Conservation (phyloP, 2,113 vertebrate species). For the Brachirus orientalis region DNA sequence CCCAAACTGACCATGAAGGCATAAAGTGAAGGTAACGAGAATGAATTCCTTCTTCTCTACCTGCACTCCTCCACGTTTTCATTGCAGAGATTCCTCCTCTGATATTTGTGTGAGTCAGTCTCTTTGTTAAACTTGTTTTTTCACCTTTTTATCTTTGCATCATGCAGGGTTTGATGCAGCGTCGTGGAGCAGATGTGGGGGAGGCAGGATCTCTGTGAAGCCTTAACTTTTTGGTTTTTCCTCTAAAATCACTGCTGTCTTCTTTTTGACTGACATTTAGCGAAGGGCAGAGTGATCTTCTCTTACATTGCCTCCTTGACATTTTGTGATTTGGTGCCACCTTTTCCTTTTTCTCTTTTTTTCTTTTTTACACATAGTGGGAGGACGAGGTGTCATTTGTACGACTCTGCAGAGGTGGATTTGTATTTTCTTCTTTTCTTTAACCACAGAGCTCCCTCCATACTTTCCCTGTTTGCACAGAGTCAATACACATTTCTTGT, state of each 20-base stretch:
- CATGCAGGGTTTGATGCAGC: constrained; percentile 1
- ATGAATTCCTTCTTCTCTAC: background rate
- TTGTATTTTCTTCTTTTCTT: no score
- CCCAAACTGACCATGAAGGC: no score
- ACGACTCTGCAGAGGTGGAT: background rate
- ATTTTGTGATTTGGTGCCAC: constrained; percentile 29
- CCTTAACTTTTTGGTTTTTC: background rate
- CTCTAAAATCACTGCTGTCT: background rate
- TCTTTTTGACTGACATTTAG: constrained; percentile 8
- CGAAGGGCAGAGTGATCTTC: constrained; percentile 8
- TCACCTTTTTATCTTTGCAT: background rate
- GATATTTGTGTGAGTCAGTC: background rate
- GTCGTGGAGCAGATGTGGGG: background rate
- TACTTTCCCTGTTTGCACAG: no score
- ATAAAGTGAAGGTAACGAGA: no score
- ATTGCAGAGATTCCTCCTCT: background rate
- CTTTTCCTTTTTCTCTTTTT: no score
- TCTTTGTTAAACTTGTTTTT: background rate
- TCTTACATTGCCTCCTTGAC: constrained; percentile 35
- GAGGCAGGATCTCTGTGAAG: background rate
- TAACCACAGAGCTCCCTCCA: no score
- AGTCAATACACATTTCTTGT: no score
- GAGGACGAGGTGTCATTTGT: constrained; percentile 12
- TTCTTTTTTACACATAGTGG: no score
- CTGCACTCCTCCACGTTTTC: background rate